Conservation (phyloP, 1,140 invertebrate genomes). For the Cydia pomonella region DNA sequence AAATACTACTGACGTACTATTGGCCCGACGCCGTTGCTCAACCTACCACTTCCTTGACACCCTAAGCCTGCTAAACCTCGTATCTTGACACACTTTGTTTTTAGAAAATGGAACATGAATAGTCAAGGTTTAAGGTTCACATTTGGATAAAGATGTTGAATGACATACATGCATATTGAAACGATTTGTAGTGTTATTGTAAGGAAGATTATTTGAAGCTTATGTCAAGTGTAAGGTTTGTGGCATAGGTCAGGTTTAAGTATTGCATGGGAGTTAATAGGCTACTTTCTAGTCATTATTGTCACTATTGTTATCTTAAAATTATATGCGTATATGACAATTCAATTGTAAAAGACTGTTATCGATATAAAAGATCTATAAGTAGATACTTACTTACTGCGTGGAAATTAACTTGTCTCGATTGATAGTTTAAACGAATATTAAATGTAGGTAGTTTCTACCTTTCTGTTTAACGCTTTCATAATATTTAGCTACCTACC, state of each 20-base stretch:
- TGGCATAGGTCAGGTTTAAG: constrained; percentile 11
- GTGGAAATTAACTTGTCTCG: not conserved
- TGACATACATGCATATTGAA: not conserved
- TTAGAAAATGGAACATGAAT: not conserved
- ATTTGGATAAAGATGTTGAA: not conserved
- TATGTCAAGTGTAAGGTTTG: constrained; percentile 6
- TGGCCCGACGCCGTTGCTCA: constrained; percentile 1
- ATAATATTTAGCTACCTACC: too few relatives aligned
- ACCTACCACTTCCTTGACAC: constrained; percentile 9
- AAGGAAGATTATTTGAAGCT: not conserved
- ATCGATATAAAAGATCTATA: not conserved
- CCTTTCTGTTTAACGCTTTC: too few relatives aligned
- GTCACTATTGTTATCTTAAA: not conserved
- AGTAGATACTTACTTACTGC: not conserved
- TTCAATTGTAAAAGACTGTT: not conserved
- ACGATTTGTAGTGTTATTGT: constrained; percentile 14
- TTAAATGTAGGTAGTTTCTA: too few relatives aligned
- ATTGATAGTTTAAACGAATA: too few relatives aligned
- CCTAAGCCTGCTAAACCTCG: not conserved
- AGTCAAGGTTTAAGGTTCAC: not conserved
- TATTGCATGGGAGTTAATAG: constrained; percentile 5
- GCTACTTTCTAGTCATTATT: constrained; percentile 13
- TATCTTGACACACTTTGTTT: not conserved
- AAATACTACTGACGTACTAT: constrained; percentile 7
- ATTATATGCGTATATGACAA: not conserved